Evolutionary conservation across 2,888 invertebrate genomes (phyloP), one percentile per base, ranked within the genome.

Genomic region (Terebella lapidaria): DNA sequence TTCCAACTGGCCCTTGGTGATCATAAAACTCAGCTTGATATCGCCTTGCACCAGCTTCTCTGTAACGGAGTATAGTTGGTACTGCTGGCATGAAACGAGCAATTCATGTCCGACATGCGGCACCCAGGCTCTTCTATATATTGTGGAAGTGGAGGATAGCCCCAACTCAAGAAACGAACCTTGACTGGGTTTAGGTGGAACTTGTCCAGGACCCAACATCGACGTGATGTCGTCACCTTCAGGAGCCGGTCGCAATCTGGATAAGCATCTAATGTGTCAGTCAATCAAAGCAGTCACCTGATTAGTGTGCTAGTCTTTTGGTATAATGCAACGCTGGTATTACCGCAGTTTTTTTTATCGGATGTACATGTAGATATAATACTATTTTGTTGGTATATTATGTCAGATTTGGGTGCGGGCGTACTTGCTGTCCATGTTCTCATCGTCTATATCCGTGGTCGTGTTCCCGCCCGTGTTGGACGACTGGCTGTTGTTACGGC

Each of bases 1-100:
- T 80, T 94, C 93, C 63, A 94, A 85, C 72, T 91, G 90, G 71
- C 93, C 93, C 83, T 94, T 94, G 75, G 91, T 88, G 85, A 94
- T 89, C 74, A 90, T 86, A 72, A 94, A 87, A 62, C 91, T 91
- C 79, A 94, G 84, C 78, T 91, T 90, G 69, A 94, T 86, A 81
- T 92, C 91, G 2, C 92, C 81, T 22, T 63, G 57, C n/a, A 51
- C 46, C 27, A 54, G 30, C 15, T 49, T 58, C 42, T 58, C 56
- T 54, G 30, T 28, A 53, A 42, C 49, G 20, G 10, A 10, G 20
- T 20, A 49, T n/a, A n/a, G n/a, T n/a, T n/a, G n/a, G n/a, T n/a
- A n/a, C n/a, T n/a, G n/a, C n/a, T n/a, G n/a, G n/a, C n/a, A n/a
- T n/a, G n/a, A n/a, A n/a, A n/a, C n/a, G n/a, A n/a, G n/a, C n/a